Conservation (phyloP, 2,797 vertebrate genomes). For the Carapus acus region DNA sequence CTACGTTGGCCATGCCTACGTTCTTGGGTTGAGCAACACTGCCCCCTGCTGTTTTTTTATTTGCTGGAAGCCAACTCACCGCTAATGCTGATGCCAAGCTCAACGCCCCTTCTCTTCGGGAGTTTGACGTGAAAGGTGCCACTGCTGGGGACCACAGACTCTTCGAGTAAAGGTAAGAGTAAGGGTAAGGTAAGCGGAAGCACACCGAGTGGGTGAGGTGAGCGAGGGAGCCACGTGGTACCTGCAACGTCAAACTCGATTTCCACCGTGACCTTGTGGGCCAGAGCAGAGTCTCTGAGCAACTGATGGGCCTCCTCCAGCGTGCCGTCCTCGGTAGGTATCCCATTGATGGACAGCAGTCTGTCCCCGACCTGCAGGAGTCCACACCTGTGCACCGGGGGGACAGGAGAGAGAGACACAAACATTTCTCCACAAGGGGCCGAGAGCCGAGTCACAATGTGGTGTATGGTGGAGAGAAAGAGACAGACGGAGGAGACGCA, state of each 20-base stretch:
- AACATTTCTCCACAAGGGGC: no score
- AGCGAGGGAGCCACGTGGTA: conserved; percentile 40
- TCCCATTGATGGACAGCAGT: conserved; percentile 88
- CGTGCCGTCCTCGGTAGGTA: conserved; percentile 91
- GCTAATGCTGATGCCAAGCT: conserved; percentile 97
- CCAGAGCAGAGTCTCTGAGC: conserved; percentile 86
- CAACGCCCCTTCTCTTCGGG: conserved; percentile 90
- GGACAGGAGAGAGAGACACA: neutral
- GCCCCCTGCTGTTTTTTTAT: conserved; percentile 51
- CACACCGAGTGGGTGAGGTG: neutral
- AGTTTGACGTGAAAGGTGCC: conserved; percentile 97
- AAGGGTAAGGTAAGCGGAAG: neutral
- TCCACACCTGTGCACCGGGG: conserved; percentile 78
- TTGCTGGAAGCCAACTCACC: conserved; percentile 74
- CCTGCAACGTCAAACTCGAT: conserved; percentile 95
- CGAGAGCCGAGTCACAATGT: no score
- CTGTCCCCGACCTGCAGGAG: conserved; percentile 93
- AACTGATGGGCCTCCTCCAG: conserved; percentile 97
- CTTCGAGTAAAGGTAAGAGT: conserved; percentile 54
- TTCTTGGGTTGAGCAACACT: conserved; percentile 29
- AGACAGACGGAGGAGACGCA: no score
- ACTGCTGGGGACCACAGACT: conserved; percentile 97
- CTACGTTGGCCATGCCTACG: neutral
- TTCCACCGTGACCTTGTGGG: conserved; percentile 90
- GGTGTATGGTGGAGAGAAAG: no score